Conservation (phyloP, 2,113 vertebrate species). For the Oncorhynchus clarkii region DNA sequence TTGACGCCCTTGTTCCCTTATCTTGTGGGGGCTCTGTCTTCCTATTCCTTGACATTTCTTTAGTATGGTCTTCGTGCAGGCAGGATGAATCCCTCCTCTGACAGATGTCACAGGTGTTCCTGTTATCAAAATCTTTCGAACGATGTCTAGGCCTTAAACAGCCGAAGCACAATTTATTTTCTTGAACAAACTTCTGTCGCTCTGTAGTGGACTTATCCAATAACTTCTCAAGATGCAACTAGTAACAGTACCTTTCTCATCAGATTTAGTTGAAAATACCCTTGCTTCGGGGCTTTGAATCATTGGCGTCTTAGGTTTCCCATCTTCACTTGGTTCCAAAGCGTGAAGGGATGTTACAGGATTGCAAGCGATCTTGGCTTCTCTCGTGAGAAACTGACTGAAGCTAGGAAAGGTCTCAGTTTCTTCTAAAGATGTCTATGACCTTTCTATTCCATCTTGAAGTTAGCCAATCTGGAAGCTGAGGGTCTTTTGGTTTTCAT, state of each 20-base stretch:
- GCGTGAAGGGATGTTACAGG: slow-evolving; percentile 39
- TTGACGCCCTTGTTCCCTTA: too few relatives aligned
- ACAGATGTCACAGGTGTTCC: slow-evolving; percentile 7
- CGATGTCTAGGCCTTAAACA: slow-evolving; percentile 20
- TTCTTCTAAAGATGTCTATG: too few relatives aligned
- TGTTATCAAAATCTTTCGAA: slow-evolving; percentile 17
- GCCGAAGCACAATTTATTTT: background rate
- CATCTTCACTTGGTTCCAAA: slow-evolving; percentile 23
- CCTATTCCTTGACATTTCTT: too few relatives aligned
- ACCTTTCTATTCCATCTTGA: too few relatives aligned
- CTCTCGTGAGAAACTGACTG: slow-evolving; percentile 33
- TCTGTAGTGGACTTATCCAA: slow-evolving; percentile 1
- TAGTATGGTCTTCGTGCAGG: too few relatives aligned
- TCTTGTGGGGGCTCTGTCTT: too few relatives aligned
- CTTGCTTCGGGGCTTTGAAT: slow-evolving; percentile 9
- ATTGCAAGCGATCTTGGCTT: slow-evolving; percentile 27
- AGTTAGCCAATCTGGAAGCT: too few relatives aligned
- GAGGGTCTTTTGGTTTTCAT: too few relatives aligned
- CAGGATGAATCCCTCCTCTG: too few relatives aligned
- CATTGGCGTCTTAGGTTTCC: slow-evolving; percentile 21
- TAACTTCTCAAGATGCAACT: slow-evolving; percentile 21
- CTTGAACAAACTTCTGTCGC: slow-evolving; percentile 31
- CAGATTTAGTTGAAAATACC: background rate
- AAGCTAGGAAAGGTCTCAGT: slow-evolving; percentile 31
- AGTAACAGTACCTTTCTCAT: background rate